A percentile compares a stretch with the other conserved stretches of the same genome.
phyloP scores from a whole-genome alignment of 2,113 vertebrate species.

The Ia io region DNA sequence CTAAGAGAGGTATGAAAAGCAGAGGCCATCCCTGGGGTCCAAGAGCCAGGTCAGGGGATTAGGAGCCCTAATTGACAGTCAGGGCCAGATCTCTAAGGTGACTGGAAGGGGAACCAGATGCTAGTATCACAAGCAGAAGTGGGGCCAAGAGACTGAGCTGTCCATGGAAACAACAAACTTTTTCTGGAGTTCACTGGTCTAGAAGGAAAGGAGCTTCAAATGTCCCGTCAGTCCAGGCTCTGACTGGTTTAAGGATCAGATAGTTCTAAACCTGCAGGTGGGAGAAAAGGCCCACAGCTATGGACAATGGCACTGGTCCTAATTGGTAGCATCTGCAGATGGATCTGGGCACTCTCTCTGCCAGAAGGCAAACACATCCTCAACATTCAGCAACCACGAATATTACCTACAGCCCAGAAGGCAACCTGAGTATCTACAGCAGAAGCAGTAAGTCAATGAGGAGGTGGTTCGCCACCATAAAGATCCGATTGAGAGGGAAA shows the following conservation, averaged over 20 bases:
- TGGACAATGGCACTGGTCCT: slow-evolving; percentile 41
- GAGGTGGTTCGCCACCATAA: background rate
- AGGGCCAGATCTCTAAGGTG: background rate
- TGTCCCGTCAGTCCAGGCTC: background rate
- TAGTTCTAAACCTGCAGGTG: background rate
- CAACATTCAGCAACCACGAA: background rate
- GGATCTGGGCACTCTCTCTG: background rate
- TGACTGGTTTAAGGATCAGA: background rate
- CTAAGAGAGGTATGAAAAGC: background rate
- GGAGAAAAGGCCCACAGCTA: slow-evolving; percentile 33
- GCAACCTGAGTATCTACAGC: background rate
- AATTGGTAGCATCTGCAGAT: slow-evolving; percentile 55
- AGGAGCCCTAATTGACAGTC: background rate
- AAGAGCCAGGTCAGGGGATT: background rate
- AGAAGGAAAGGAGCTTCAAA: background rate
- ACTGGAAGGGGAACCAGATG: background rate
- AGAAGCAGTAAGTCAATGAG: background rate
- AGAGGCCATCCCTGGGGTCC: background rate
- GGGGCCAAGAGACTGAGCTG: background rate
- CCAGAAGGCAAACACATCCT: slow-evolving; percentile 3
- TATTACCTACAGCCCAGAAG: background rate
- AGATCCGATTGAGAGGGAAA: background rate
- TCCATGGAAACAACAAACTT: background rate
- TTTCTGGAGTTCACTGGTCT: background rate
- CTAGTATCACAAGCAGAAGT: background rate